Evolutionary conservation across 2,113 vertebrate species (phyloP), one percentile per base, ranked within the genome.

Genomic region (Garra rufa): DNA sequence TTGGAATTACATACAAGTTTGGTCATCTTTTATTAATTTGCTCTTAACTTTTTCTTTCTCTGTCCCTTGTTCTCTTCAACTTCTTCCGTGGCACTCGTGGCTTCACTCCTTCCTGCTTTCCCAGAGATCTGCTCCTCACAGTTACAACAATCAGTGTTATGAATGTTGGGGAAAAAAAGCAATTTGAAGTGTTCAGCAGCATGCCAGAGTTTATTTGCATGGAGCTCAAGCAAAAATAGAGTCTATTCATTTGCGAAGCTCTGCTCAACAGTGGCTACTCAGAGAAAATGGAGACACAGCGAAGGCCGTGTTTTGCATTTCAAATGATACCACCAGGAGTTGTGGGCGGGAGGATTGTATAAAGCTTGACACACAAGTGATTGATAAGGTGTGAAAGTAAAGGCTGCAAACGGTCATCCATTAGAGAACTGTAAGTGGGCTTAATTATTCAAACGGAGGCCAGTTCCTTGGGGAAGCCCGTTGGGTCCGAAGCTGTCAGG

Each of bases 361-460:
- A 63, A 46, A 52, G 88, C 81, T 59, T 74, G 90, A 90, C 90
- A 85, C 61, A 83, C 55, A 78, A 74, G 86, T 94, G 90, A 94
- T 93, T 93, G 91, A 91, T 91, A 92, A 92, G 90, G 89, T 92
- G 91, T 93, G 88, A 90, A 84, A 90, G 90, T 90, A 90, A 84
- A 85, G 87, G 82, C 84, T 78, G 83, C 90, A 91, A 88, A 93
- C 88, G 87, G 86, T 88, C 50, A 21, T 87, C 84, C 89, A 77
- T 89, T 91, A 90, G 89, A 70, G 78, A 88, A 88, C 88, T 57
- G 89, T 90, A 90, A 85, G 80, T 50, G 82, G 87, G 89, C 92
- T 92, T 91, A 87, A 93, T 93, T 94, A 94, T 94, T 89, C 88
- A 94, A 93, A 93, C 87, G 63, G 21, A 52, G 89, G 89, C 86